Evolutionary conservation across 2,113 vertebrate species (phyloP), one percentile per base, ranked within the genome.

Genomic region (Gasterosteus aculeatus): DNA sequence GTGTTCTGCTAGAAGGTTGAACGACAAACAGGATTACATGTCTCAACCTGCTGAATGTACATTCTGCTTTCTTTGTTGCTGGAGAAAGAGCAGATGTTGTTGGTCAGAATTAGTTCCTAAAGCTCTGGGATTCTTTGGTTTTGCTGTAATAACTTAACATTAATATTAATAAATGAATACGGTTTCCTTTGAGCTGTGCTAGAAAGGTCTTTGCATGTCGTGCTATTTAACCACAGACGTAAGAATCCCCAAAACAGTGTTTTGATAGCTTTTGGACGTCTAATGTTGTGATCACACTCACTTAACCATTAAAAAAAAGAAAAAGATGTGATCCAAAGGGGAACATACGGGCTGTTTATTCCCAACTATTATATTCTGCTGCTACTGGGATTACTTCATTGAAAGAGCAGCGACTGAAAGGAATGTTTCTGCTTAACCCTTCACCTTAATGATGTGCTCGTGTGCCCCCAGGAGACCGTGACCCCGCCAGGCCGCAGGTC

Each of bases 211-310:
- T 47, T 9, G 19, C n/a, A 35, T 47, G 5, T 65, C 19, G 35
- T 7, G 42, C 31, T 67, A 72, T 67, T 81, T 66, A 66, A 35
- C 38, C 53, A 7, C 29, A 69, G 7, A 9, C 57, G 10, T 58
- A 58, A 33, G 3, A 65, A n/a, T 2, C 33, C 12, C 14, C n/a
- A 19, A 49, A 49, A n/a, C 16, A 46, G 15, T 51, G 26, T 54
- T 54, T 56, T 62, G 11, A 41, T 3, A 22, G 29, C 5, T 29
- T 56, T 56, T 29, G 31, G 7, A 56, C 1, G 29, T 56, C 2
- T 7, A 57, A 31, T 26, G n/a, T 51, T n/a, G 3, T 10, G 49
- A 51, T 54, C 22, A 26, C 22, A 54, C 12, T 54, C 22, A 54
- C 51, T 11, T 54, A 22, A 26, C 51, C n/a, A 12, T 22, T 54